Conservation (phyloP, 2,888 invertebrate species). For the Drosophila imparisetae region DNA sequence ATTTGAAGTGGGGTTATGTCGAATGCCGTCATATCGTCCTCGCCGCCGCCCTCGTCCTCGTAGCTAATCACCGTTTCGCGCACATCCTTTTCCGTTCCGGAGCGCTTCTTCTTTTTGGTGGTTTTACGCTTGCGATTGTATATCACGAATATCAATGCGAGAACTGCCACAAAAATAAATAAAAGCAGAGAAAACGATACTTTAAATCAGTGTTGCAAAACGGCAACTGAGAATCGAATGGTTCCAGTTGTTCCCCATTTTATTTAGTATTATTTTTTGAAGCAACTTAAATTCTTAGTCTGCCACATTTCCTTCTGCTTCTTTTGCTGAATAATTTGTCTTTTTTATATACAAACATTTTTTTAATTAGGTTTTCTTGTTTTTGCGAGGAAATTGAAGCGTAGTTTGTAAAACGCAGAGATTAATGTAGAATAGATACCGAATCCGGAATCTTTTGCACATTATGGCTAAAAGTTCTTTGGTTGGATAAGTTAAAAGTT, state of each 20-base stretch:
- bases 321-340: background rate
- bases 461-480: slow-evolving; percentile 35
- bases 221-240: background rate
- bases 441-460: slow-evolving; percentile 15
- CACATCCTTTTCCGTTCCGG: slow-evolving; percentile 98
- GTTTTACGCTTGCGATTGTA: slow-evolving; percentile 97
- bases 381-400: no score
- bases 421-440: slow-evolving; percentile 12
- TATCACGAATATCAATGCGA: slow-evolving; percentile 97
- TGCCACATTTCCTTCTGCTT: background rate
- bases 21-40: slow-evolving; percentile 99
- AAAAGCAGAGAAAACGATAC: background rate
- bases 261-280: background rate
- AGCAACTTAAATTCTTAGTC: background rate
- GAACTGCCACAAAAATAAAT: slow-evolving; percentile 86
- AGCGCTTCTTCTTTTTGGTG: slow-evolving; percentile 90
- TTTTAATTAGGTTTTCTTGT: background rate
- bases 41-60: slow-evolving; percentile 99
- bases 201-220: slow-evolving; percentile 1
- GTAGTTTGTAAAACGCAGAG: background rate
- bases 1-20: slow-evolving; percentile 99
- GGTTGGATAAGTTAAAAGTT: slow-evolving; percentile 59
- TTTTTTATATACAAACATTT: background rate
- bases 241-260: background rate
- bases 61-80: slow-evolving; percentile 99